These are phyloP conservation scores for Sterrhoptilus dennistouni DNA, from an alignment of 2,113 vertebrate genomes.

Conservation along the genomic window DNA sequence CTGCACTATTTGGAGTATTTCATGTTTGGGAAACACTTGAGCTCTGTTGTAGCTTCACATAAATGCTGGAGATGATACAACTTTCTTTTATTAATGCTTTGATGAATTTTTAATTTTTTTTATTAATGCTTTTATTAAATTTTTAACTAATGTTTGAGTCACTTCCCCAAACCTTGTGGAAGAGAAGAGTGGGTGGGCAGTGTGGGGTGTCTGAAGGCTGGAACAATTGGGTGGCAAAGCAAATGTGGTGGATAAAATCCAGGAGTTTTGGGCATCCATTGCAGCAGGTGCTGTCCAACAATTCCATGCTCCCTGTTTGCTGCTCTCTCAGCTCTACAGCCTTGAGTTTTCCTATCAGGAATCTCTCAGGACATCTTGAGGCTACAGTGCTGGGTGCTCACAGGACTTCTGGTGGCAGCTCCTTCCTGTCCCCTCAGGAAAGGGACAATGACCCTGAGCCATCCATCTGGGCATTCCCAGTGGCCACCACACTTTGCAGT, in stretches of 20 bases:
- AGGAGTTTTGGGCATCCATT: background rate
- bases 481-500: background rate
- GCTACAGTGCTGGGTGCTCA: background rate
- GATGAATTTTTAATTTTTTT: constrained; percentile 48
- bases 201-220: background rate
- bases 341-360: background rate
- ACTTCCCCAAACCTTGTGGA: constrained; percentile 3
- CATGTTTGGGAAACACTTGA: background rate
- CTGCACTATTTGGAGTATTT: background rate
- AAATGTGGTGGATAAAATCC: background rate
- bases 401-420: background rate
- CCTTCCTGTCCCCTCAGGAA: background rate
- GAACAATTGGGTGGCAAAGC: background rate
- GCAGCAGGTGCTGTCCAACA: background rate
- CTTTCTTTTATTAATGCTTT: constrained; percentile 39
- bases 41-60: background rate
- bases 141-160: constrained; percentile 21
- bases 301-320: background rate
- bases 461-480: background rate
- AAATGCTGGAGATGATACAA: background rate
- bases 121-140: constrained; percentile 49
- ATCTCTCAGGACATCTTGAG: accelerated
- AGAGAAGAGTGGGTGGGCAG: background rate
- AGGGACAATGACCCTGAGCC: background rate
- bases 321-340: background rate